Evolutionary conservation across 2,797 vertebrate genomes (phyloP).

Genomic region (Sphenodon punctatus): DNA sequence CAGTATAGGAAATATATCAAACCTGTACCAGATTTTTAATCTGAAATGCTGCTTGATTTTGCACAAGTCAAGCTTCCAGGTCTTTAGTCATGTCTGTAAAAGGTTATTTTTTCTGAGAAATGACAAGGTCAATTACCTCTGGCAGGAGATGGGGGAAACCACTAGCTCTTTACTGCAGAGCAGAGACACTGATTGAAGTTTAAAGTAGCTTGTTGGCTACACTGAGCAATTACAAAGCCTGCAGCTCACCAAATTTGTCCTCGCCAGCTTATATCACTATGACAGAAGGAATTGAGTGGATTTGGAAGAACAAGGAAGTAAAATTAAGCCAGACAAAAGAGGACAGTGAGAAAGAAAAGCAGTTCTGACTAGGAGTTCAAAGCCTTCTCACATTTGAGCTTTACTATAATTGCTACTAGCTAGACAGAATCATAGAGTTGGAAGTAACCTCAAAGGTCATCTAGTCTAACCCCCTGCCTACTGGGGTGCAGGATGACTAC

Average conservation of each 20-base stretch:
- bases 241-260: neutral
- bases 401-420: neutral
- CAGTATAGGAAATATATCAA: neutral
- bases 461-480: too few species aligned
- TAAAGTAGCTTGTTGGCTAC: neutral
- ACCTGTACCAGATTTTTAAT: neutral
- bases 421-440: too few species aligned
- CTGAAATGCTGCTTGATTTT: neutral
- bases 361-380: neutral
- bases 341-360: neutral
- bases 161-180: neutral
- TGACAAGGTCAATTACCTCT: constrained; percentile 19
- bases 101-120: constrained; percentile 7
- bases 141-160: constrained; percentile 19
- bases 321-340: neutral
- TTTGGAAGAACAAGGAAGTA: neutral
- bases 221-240: neutral
- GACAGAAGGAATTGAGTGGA: neutral
- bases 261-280: neutral
- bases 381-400: neutral
- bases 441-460: too few species aligned
- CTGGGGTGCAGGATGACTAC: too few species aligned
- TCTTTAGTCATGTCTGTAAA: neutral
- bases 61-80: neutral
- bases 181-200: neutral